These are phyloP conservation scores for Sepiola atlantica DNA, from an alignment of 2,888 invertebrate genomes.

Conservation along the genomic window DNA sequence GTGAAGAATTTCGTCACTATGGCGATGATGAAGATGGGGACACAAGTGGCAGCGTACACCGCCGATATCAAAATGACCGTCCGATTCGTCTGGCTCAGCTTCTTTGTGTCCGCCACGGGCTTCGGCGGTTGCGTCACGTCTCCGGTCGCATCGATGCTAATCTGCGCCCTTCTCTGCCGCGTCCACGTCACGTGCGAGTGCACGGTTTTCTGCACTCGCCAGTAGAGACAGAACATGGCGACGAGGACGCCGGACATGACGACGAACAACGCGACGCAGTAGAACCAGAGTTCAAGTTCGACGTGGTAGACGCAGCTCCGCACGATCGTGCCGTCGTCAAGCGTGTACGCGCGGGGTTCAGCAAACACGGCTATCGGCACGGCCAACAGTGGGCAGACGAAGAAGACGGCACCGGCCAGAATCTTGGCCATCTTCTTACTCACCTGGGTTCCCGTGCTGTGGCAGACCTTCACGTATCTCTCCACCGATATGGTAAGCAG, in stretches of 20 bases:
- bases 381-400: not conserved
- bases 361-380: not conserved
- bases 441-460: not conserved
- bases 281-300: not conserved
- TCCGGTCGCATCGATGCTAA: not conserved
- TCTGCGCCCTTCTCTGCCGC: not conserved
- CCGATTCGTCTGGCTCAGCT: not conserved
- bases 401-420: not conserved
- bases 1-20: not conserved
- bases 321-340: not conserved
- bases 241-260: not conserved
- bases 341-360: not conserved
- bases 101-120: not conserved
- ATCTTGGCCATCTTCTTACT: not conserved
- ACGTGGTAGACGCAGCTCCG: not conserved
- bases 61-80: not conserved
- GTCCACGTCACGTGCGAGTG: not conserved
- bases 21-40: not conserved
- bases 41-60: not conserved
- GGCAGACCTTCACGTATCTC: constrained; percentile 19
- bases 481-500: not conserved
- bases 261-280: not conserved
- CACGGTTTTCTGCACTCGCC: not conserved
- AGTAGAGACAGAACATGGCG: not conserved
- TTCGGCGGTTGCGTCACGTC: not conserved